These are phyloP conservation scores for Grantiella picta DNA, from an alignment of 2,113 vertebrate genomes.

Conservation along the genomic window DNA sequence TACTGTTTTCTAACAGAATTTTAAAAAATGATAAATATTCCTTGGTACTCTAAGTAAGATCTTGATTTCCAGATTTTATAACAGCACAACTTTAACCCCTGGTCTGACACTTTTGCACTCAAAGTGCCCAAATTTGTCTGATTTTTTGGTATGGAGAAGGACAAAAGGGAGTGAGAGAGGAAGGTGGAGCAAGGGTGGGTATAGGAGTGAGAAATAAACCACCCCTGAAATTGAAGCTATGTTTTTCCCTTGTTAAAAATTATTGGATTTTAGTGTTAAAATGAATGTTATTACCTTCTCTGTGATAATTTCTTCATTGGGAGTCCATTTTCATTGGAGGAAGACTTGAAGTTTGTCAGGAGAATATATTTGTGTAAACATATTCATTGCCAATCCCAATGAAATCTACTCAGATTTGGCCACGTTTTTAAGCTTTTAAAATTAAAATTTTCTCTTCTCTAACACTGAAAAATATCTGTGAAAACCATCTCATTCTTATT, in stretches of 20 bases:
- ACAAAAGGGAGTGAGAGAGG: neutral
- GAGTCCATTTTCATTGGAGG: neutral
- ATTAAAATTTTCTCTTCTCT: neutral
- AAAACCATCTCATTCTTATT: neutral
- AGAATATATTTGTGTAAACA: neutral
- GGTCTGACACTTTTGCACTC: neutral
- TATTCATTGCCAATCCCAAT: neutral
- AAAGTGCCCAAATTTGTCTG: neutral
- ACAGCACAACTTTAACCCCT: neutral
- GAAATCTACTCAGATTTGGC: neutral
- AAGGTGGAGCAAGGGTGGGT: accelerated
- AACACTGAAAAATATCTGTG: neutral
- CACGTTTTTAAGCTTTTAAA: neutral
- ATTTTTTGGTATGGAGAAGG: neutral
- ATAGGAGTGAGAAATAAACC: neutral
- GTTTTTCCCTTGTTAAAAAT: neutral
- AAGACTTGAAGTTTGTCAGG: neutral
- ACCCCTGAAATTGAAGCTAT: neutral
- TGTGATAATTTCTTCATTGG: neutral
- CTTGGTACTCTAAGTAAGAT: neutral
- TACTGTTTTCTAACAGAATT: neutral
- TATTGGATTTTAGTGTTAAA: neutral
- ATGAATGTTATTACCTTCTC: neutral
- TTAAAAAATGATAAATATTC: neutral
- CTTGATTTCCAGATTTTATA: neutral